Evolutionary conservation across 2,888 invertebrate species (phyloP).

Genomic region (Aphelenchoides bicaudatus): DNA sequence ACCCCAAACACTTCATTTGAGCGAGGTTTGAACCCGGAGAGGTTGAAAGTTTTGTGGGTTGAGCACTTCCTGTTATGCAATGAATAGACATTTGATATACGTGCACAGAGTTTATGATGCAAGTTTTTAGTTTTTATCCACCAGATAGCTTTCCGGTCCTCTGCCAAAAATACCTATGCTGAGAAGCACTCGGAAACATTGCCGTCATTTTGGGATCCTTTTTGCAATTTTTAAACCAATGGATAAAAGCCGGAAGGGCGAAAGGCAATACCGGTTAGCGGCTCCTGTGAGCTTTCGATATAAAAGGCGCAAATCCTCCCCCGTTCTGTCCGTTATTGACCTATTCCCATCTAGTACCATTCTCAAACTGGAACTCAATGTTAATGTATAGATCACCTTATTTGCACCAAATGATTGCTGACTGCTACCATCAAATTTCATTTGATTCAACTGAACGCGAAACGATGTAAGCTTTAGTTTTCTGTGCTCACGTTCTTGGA

Average conservation of each 20-base stretch:
- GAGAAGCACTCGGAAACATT: too few relatives aligned
- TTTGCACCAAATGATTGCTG: conserved; percentile 19
- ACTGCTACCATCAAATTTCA: conserved; percentile 18
- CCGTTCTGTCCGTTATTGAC: neutral
- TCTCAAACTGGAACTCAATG: neutral
- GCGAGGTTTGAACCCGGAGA: too few relatives aligned
- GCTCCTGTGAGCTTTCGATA: too few relatives aligned
- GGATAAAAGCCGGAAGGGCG: too few relatives aligned
- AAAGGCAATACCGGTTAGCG: too few relatives aligned
- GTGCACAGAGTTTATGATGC: neutral
- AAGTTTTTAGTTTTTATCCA: too few relatives aligned
- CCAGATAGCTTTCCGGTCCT: too few relatives aligned
- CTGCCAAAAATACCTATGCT: too few relatives aligned
- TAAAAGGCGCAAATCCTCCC: neutral
- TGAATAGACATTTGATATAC: neutral
- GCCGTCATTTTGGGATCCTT: neutral
- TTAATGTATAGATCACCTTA: too few relatives aligned
- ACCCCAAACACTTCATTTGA: too few relatives aligned
- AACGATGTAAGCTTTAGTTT: neutral
- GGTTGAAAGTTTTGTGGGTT: neutral
- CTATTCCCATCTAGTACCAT: neutral
- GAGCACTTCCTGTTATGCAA: neutral
- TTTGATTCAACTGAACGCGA: conserved; percentile 9
- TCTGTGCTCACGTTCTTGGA: neutral
- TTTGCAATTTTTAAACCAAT: neutral